These are phyloP conservation scores for Leptothorax acervorum DNA, from an alignment of 2,888 invertebrate species.

Conservation along the genomic window DNA sequence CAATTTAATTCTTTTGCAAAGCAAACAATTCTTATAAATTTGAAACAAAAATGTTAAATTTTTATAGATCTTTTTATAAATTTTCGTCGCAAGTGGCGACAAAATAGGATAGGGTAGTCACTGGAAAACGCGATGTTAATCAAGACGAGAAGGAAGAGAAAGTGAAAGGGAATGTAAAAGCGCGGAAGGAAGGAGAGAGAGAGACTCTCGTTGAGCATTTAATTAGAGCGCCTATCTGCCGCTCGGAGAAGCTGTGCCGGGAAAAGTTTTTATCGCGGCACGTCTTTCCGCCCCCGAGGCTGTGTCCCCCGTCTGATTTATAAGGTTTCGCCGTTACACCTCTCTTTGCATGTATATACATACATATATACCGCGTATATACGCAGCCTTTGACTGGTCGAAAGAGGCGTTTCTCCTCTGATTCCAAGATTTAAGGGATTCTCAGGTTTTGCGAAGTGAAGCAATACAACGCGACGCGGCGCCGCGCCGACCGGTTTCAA, in stretches of 20 bases:
- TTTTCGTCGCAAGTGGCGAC: neutral
- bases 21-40: neutral
- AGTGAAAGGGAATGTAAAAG: constrained; percentile 43
- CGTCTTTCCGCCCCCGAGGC: constrained; percentile 34
- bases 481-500: constrained; percentile 21
- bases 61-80: neutral
- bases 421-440: constrained; percentile 45
- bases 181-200: constrained; percentile 30
- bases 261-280: constrained; percentile 55
- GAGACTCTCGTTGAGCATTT: constrained; percentile 69
- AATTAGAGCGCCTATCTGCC: constrained; percentile 76
- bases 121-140: constrained; percentile 38
- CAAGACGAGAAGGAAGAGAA: constrained; percentile 17
- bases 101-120: constrained; percentile 12
- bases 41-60: neutral
- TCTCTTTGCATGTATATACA: neutral
- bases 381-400: constrained; percentile 27
- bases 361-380: neutral
- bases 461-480: constrained; percentile 14
- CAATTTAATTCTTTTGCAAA: neutral
- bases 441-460: constrained; percentile 12
- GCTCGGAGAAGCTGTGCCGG: constrained; percentile 42
- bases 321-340: constrained; percentile 49
- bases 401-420: constrained; percentile 24
- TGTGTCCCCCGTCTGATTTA: constrained; percentile 44